Conservation (phyloP, 2,888 invertebrate genomes). For the Metopia argyrocephala region DNA sequence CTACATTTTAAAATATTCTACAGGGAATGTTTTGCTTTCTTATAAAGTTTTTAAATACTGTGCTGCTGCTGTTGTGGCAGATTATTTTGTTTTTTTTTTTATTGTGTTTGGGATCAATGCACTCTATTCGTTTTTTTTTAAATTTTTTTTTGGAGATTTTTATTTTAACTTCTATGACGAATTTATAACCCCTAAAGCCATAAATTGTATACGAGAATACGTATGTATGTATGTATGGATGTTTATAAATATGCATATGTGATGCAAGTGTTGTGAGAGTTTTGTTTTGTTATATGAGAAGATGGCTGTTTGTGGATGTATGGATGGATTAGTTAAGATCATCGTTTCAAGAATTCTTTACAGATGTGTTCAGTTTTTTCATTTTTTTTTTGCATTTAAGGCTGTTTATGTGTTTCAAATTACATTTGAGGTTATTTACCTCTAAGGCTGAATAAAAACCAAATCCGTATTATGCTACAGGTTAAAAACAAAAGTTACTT, state of each 20-base stretch:
- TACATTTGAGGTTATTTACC: conserved; percentile 34
- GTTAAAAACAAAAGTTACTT: no score
- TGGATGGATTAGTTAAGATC: neutral
- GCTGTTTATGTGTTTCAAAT: conserved; percentile 17
- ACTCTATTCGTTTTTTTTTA: conserved; percentile 54
- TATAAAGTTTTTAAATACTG: conserved; percentile 21
- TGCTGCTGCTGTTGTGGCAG: conserved; percentile 18
- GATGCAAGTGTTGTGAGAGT: neutral
- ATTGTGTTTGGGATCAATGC: conserved; percentile 65
- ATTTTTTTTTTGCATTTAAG: neutral
- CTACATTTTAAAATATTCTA: conserved; percentile 37
- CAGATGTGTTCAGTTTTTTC: conserved; percentile 17
- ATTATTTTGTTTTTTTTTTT: conserved; percentile 28
- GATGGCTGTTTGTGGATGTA: conserved; percentile 18
- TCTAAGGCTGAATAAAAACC: neutral
- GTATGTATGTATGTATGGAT: no score
- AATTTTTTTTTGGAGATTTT: conserved; percentile 43
- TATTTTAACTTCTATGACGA: conserved; percentile 66
- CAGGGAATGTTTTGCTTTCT: conserved; percentile 38
- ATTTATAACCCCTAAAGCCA: conserved; percentile 41
- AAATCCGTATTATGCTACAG: neutral
- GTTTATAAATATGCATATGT: no score
- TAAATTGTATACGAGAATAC: no score
- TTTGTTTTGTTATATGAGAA: conserved; percentile 47
- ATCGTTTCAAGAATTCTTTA: neutral